Evolutionary conservation across 2,797 vertebrate species (phyloP), one percentile per base, ranked within the genome.

Genomic region (Hephaestus fuliginosus): DNA sequence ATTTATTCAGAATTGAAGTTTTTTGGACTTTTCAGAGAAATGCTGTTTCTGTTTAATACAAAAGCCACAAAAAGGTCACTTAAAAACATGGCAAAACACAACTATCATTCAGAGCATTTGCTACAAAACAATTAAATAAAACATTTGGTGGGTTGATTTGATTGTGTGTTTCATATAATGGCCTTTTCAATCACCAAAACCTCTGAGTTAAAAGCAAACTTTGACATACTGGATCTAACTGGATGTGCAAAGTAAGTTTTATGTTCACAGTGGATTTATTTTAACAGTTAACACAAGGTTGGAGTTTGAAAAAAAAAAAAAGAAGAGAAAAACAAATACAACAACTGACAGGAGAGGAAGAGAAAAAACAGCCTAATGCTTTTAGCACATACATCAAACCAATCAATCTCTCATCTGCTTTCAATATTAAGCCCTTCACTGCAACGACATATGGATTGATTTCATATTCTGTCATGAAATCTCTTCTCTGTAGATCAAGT

Each of bases 1-100:
- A 86, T 90, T 93, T 89, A 92, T 90, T 92, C 33, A 81, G 76
- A 87, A 73, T 88, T 55, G 84, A 89, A 88, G 76, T 78, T 78
- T 88, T 91, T 86, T 77, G 67, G 76, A 70, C 71, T 91, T 87
- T 82, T 81, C 71, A 71, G 46, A 91, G 55, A 81, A 89, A 85
- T 57, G 17, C 66, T 74, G 75, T 88, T 73, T 79, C 33, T 81
- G 61, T 91, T 92, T 83, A 79, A 87, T 80, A 88, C 87, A 86
- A 88, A 92, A 90, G 69, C 77, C 76, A 85, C 69, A 87, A 64
- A 60, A 48, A 82, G 76, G 65, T 80, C 58, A 82, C 61, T 81
- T 77, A 79, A 89, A 65, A 85, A 88, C 70, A 76, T 48, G 17
- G 63, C 22, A 69, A 75, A 44, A 81, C 53, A 70, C 68, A 84